These are phyloP conservation scores for Scrobipalpa costella DNA, from an alignment of 2,888 invertebrate species.

Conservation along the genomic window DNA sequence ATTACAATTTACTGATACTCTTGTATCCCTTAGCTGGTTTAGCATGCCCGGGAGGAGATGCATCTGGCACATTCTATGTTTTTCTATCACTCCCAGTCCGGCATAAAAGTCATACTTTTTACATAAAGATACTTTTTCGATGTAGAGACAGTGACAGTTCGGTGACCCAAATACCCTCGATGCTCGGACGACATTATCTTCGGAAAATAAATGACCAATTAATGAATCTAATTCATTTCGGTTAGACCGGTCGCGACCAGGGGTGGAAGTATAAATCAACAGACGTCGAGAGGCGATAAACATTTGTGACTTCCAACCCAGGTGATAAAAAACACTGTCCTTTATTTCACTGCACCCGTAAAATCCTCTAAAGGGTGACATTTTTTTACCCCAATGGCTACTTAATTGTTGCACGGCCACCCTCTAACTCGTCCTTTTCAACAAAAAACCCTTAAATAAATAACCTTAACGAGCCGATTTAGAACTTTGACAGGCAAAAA, in stretches of 20 bases:
- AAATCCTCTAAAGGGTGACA: conserved; percentile 73
- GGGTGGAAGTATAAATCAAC: conserved; percentile 80
- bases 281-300: conserved; percentile 77
- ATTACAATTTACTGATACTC: too few species aligned
- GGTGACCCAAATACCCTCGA: conserved; percentile 61
- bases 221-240: conserved; percentile 78
- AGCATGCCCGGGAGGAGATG: too few species aligned
- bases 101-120: too few species aligned
- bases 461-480: conserved; percentile 63
- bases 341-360: conserved; percentile 69
- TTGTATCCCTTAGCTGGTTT: too few species aligned
- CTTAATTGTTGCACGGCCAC: conserved; percentile 75
- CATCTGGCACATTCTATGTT: too few species aligned
- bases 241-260: conserved; percentile 55
- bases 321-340: conserved; percentile 75
- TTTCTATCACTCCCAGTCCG: too few species aligned
- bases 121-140: conserved; percentile 24
- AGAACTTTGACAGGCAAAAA: conserved; percentile 53
- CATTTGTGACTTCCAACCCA: conserved; percentile 79
- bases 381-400: conserved; percentile 74
- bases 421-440: conserved; percentile 63
- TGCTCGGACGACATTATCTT: conserved; percentile 42
- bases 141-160: conserved; percentile 58
- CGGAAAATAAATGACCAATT: conserved; percentile 77
- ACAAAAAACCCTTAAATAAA: conserved; percentile 75